Conservation (phyloP, 1,140 invertebrate genomes). For the Eurosta solidaginis region DNA sequence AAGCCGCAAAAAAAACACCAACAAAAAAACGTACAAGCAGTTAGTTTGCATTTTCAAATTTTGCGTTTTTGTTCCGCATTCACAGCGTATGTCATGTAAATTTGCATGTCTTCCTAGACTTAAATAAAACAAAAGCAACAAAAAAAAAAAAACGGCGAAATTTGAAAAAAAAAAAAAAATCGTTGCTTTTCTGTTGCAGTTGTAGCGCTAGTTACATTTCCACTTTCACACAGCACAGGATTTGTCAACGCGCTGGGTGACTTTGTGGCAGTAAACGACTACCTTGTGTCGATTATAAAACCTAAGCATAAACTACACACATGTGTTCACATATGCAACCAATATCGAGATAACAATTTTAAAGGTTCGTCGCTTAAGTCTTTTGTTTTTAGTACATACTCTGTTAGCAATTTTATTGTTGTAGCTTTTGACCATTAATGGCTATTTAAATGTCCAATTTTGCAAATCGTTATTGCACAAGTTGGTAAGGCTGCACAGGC, state of each 20-base stretch:
- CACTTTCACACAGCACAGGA: not conserved
- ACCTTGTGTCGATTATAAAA: not conserved
- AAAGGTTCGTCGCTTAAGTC: not conserved
- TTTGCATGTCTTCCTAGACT: not conserved
- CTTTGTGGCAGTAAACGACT: not conserved
- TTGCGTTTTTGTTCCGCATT: not conserved
- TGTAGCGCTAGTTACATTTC: not conserved
- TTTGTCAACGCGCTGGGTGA: not conserved
- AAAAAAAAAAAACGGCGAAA: not conserved
- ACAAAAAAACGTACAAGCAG: not conserved
- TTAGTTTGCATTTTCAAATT: not conserved
- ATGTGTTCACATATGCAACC: too few species aligned
- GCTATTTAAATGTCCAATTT: conserved; percentile 36
- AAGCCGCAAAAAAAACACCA: too few species aligned
- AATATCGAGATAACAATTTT: too few species aligned
- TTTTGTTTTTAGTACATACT: not conserved
- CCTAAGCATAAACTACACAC: too few species aligned
- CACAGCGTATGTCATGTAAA: not conserved
- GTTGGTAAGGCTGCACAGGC: not conserved
- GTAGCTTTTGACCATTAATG: conserved; percentile 32
- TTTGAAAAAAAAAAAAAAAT: not conserved
- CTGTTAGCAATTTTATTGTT: not conserved
- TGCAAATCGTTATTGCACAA: conserved; percentile 37
- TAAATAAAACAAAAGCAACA: not conserved
- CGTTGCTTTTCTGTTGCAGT: not conserved